phyloP scores from a whole-genome alignment of 2,113 vertebrate species.

The Heterotis niloticus region DNA sequence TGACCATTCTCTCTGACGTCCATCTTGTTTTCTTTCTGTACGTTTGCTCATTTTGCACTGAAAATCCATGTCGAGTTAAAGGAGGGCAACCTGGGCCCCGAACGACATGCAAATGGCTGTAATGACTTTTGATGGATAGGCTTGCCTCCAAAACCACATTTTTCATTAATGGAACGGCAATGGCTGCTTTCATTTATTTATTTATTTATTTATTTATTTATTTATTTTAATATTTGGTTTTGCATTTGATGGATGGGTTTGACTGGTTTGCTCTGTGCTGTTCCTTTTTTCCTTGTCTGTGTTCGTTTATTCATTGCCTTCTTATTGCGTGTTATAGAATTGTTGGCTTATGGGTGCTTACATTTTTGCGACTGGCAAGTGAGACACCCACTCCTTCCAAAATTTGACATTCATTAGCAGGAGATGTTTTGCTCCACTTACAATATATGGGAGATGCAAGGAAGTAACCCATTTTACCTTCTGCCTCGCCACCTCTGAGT shows the following conservation, averaged over 20 bases:
- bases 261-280: not conserved
- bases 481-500: not conserved
- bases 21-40: not conserved
- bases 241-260: not conserved
- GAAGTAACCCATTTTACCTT: not conserved
- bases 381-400: not conserved
- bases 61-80: conserved; percentile 16
- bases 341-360: not conserved
- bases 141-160: not conserved
- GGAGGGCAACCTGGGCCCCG: not conserved
- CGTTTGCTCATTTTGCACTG: conserved; percentile 14
- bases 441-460: not conserved
- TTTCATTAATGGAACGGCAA: not conserved
- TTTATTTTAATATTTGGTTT: not conserved
- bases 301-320: not conserved
- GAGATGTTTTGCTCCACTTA: not conserved
- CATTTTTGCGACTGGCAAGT: not conserved
- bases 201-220: not conserved
- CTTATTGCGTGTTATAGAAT: not conserved
- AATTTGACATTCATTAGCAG: not conserved
- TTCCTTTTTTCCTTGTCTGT: too few species aligned
- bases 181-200: not conserved
- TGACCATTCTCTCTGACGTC: not conserved
- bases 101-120: not conserved
- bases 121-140: conserved; percentile 8